Evolutionary conservation across 2,113 vertebrate genomes (phyloP).

Genomic region (Clupea harengus): DNA sequence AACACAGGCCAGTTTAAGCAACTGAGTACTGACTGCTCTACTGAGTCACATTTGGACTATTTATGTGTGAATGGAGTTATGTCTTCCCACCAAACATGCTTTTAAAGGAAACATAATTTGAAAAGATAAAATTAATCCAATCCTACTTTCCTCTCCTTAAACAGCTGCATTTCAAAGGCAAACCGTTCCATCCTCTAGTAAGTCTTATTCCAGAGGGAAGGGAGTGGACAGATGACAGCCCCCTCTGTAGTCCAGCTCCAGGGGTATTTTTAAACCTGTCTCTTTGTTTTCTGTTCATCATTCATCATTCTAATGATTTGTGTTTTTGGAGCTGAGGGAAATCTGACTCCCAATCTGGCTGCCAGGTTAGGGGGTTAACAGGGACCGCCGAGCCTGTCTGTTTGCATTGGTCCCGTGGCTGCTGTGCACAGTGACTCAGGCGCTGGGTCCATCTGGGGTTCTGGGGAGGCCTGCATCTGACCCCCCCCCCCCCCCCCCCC

Average conservation of each 20-base stretch:
- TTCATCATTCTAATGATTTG: slow-evolving; percentile 21
- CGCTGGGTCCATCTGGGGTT: not conserved
- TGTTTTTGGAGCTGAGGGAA: slow-evolving; percentile 6
- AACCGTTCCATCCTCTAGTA: not conserved
- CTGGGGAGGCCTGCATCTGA: not conserved
- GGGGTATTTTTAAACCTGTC: not conserved
- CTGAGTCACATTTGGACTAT: not conserved
- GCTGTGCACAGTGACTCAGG: not conserved
- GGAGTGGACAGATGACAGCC: not conserved
- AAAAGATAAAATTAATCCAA: not conserved
- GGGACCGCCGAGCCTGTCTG: slow-evolving; percentile 1
- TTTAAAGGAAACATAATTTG: not conserved
- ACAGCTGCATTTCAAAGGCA: not conserved
- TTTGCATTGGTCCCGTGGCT: slow-evolving; percentile 24
- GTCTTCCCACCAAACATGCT: not conserved
- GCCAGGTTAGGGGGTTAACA: slow-evolving; percentile 8
- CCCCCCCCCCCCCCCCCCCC: not conserved
- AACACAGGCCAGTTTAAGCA: not conserved
- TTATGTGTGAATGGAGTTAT: not conserved
- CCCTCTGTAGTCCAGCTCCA: not conserved
- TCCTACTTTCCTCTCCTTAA: not conserved
- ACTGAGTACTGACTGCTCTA: too few relatives aligned
- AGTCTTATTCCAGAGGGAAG: not conserved
- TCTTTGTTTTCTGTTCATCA: slow-evolving; percentile 19
- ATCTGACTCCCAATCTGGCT: slow-evolving; percentile 17